Evolutionary conservation across 2,888 invertebrate genomes (phyloP).

Genomic region (Yponomeuta sedellus): DNA sequence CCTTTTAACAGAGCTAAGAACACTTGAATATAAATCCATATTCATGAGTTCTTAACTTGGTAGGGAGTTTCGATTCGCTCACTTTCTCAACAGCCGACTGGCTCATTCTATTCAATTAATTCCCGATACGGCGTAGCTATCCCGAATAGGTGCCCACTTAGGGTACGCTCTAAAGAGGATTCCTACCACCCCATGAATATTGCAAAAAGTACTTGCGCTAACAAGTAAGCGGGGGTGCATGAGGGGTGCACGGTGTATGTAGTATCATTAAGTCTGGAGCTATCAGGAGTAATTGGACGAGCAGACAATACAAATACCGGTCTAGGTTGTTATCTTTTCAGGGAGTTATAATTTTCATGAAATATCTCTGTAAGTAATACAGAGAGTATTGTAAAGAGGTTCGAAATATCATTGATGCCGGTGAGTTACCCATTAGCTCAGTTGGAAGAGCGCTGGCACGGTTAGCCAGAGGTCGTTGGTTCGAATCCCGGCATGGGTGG

Average conservation of each 20-base stretch:
- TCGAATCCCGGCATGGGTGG: no score
- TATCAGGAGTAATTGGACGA: not conserved
- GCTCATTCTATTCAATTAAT: slow-evolving; percentile 65
- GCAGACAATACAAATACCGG: not conserved
- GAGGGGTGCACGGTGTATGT: not conserved
- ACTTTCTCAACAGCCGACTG: slow-evolving; percentile 42
- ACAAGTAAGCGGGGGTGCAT: slow-evolving; percentile 24
- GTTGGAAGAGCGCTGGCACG: no score
- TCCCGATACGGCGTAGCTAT: slow-evolving; percentile 39
- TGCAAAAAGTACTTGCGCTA: slow-evolving; percentile 34
- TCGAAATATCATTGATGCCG: no score
- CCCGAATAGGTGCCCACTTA: slow-evolving; percentile 14
- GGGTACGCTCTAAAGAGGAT: slow-evolving; percentile 2
- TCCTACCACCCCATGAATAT: slow-evolving; percentile 37
- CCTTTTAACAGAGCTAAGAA: slow-evolving; percentile 51
- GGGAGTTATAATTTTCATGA: no score
- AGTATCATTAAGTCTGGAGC: not conserved
- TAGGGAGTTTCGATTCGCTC: slow-evolving; percentile 21
- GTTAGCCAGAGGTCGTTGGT: no score
- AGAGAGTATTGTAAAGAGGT: no score
- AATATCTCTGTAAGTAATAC: no score
- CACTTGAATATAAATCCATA: slow-evolving; percentile 57
- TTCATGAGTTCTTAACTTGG: slow-evolving; percentile 41
- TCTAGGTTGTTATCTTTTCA: not conserved
- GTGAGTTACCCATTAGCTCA: no score